A percentile compares a stretch with the other conserved stretches of the same genome.
phyloP scores from a whole-genome alignment of 2,888 invertebrate species.

The Lasioglossum leucozonium region DNA sequence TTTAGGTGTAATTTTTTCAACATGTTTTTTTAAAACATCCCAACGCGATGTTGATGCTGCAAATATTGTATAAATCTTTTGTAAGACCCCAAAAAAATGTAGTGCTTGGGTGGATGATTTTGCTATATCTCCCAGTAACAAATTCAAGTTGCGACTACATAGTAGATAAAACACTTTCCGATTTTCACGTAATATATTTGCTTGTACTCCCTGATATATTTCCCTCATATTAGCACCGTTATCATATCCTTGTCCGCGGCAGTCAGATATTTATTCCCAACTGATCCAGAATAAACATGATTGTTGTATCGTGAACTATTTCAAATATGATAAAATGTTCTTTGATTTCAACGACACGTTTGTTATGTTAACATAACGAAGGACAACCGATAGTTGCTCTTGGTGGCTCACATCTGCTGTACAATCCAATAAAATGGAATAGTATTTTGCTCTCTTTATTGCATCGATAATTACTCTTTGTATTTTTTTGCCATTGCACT shows the following conservation, averaged over 20 bases:
- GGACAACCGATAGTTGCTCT: too few relatives aligned
- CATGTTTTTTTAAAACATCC: too few relatives aligned
- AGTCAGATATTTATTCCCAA: conserved; percentile 42
- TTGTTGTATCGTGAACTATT: conserved; percentile 41
- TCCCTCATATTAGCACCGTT: conserved; percentile 52
- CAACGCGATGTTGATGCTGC: too few relatives aligned
- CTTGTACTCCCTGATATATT: conserved; percentile 49
- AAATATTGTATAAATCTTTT: too few relatives aligned
- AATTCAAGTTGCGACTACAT: background rate
- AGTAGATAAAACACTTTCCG: background rate
- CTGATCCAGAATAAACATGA: conserved; percentile 36
- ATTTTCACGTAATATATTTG: conserved; percentile 21
- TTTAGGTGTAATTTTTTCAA: too few relatives aligned
- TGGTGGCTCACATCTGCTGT: too few relatives aligned
- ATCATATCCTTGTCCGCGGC: conserved; percentile 50
- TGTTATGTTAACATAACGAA: too few relatives aligned
- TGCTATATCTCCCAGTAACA: background rate
- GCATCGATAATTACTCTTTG: conserved; percentile 43
- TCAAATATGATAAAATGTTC: conserved; percentile 43
- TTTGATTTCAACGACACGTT: conserved; percentile 38
- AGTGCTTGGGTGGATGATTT: background rate
- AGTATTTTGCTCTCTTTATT: conserved; percentile 48
- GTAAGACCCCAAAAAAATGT: background rate
- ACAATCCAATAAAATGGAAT: conserved; percentile 51
- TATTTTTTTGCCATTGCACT: conserved; percentile 45